A percentile compares a stretch with the other conserved stretches of the same genome.
Conservation (phyloP, 2,888 invertebrate genomes). For the Beris morrisii region DNA sequence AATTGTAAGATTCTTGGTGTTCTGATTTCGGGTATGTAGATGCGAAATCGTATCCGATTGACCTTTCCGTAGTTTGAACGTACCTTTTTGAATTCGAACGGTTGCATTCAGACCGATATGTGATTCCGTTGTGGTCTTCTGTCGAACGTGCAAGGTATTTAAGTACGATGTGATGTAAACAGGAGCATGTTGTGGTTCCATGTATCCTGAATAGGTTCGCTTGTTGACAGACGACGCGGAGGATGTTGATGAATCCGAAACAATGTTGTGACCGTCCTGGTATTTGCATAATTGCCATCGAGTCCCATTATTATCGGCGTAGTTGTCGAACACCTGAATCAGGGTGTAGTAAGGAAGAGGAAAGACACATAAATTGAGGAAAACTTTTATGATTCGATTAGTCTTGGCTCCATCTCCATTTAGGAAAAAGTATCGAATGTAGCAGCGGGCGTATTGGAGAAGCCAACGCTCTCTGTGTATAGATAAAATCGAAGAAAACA, state of each 20-base stretch:
- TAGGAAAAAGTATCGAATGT: background rate
- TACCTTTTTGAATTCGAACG: conserved; percentile 63
- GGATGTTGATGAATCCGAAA: conserved; percentile 7
- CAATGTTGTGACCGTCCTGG: conserved; percentile 36
- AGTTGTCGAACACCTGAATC: conserved; percentile 65
- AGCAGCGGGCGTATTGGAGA: background rate
- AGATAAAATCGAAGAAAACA: background rate
- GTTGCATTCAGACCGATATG: conserved; percentile 65
- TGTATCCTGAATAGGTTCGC: conserved; percentile 56
- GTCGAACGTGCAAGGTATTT: conserved; percentile 66
- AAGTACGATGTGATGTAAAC: conserved; percentile 69
- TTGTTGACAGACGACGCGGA: conserved; percentile 52
- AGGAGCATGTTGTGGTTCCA: conserved; percentile 48
- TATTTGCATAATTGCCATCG: conserved; percentile 66
- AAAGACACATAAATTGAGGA: too few species aligned
- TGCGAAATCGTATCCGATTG: background rate
- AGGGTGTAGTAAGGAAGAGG: background rate
- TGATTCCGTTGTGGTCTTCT: conserved; percentile 54
- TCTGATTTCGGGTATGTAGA: too few species aligned
- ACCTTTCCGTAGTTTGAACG: conserved; percentile 36
- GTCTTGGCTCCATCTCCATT: too few species aligned
- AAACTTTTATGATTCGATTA: too few species aligned
- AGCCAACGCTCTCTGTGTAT: too few species aligned
- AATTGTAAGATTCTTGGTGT: too few species aligned
- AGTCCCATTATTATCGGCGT: conserved; percentile 71